Base-by-base conservation (phyloP, 2,888 invertebrate species). In the Periphyllus acericola region DNA sequence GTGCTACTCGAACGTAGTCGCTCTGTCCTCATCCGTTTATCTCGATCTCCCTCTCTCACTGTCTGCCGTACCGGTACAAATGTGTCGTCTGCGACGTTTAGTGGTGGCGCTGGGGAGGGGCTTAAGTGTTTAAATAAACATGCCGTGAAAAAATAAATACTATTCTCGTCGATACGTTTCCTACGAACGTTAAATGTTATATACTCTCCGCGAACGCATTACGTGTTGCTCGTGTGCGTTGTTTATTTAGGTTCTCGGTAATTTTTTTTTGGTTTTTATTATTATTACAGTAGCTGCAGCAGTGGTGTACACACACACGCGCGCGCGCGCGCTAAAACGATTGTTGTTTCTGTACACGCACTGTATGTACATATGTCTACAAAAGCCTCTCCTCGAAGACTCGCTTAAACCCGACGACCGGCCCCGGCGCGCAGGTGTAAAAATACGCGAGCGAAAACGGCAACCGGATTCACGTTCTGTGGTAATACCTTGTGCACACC, bases 181-280 rank as follows among this genome's bases (percentile, higher is more conserved):
- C 21, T 36, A 72, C n/a, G 74, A 52, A 55, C 40, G 25, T 1
- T 78, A 55, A 11, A 78, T 17, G 29, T 25, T 21, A 32, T 29
- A 78, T 9, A 78, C 52, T 32, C 17, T 29, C 68, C 29, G 60
- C 55, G 55, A 68, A 29, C 36, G 72, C 52, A n/a, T 19, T 34
- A 9, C 14, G 11, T 17, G 71, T 68, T 14, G 55, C 55, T 3
- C 29, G 29, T 8, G 68, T 19, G 36, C 25, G 82, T 60, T 75
- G 83, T 83, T 83, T 83, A 25, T 75, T 74, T 75, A 75, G 83
- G 74, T 75, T 74, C n/a, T 75, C 21, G 32, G 46, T 76, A 6
- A 14, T 25, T 74, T 74, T 68, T 81, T 81, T 71, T 74, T 36
- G 29, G 3, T n/a, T 34, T 34, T 82, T 72, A 72, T 72, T 83